A percentile compares a stretch with the other conserved stretches of the same genome.
These are phyloP conservation scores for Rattus rattus DNA, from an alignment of 2,113 vertebrate genomes.

Conservation along the genomic window DNA sequence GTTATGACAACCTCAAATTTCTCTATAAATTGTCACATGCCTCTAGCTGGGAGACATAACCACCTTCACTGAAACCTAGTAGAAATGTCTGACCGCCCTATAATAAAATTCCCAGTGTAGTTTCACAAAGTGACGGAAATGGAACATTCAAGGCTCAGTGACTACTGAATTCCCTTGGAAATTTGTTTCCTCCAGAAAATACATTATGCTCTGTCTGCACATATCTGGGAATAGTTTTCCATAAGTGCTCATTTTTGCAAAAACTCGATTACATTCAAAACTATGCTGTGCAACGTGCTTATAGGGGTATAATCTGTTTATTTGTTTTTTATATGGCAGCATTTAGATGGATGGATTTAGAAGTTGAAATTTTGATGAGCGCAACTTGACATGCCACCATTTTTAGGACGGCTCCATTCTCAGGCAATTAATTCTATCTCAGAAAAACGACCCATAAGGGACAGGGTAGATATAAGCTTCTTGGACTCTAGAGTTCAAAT, in stretches of 20 bases:
- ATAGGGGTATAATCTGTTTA: not conserved
- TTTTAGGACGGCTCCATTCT: not conserved
- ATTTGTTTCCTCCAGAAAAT: not conserved
- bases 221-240: not conserved
- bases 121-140: not conserved
- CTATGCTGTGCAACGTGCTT: not conserved
- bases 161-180: not conserved
- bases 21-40: not conserved
- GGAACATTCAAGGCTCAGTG: not conserved
- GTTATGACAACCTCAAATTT: not conserved
- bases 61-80: not conserved
- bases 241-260: not conserved
- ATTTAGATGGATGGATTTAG: not conserved
- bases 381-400: not conserved
- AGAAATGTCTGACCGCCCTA: accelerated
- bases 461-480: not conserved
- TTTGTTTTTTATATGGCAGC: not conserved
- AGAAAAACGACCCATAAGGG: not conserved
- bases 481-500: not conserved
- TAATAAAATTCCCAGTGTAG: not conserved
- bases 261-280: not conserved
- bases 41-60: not conserved
- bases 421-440: constrained; percentile 20
- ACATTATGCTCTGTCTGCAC: not conserved
- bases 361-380: not conserved